Conservation (phyloP, 2,113 vertebrate genomes). For the Ahaetulla prasina region DNA sequence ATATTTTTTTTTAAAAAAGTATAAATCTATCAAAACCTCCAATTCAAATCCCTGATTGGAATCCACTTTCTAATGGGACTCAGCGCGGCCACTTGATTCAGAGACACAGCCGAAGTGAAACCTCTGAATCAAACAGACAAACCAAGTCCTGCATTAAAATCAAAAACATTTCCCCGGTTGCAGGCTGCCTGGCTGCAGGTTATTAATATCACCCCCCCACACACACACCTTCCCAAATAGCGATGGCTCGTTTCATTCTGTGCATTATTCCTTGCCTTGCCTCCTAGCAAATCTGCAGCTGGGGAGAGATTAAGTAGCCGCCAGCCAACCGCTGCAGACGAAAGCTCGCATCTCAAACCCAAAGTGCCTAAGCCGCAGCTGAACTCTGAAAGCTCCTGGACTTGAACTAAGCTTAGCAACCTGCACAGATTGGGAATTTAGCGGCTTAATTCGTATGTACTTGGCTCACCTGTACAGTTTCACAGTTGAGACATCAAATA, state of each 20-base stretch:
- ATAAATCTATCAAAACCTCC: neutral
- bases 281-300: slow-evolving; percentile 20
- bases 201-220: slow-evolving; percentile 1
- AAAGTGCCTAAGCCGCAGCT: slow-evolving; percentile 40
- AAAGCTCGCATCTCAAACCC: slow-evolving; percentile 41
- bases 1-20: no score
- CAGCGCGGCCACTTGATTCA: neutral
- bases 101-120: neutral
- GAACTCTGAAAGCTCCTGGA: slow-evolving; percentile 48
- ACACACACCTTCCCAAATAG: neutral
- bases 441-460: slow-evolving; percentile 34
- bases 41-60: neutral
- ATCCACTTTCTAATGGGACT: neutral
- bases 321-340: slow-evolving; percentile 12
- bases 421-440: slow-evolving; percentile 37
- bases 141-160: neutral
- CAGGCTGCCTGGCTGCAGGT: neutral
- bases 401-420: slow-evolving; percentile 40
- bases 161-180: neutral
- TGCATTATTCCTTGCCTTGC: slow-evolving; percentile 15
- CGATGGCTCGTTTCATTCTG: slow-evolving; percentile 5
- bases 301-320: slow-evolving; percentile 3
- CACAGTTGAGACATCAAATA: slow-evolving; percentile 58
- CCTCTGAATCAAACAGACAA: neutral
- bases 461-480: slow-evolving; percentile 52